Percentiles rank a stretch among this genome's conserved stretches.
phyloP scores from a whole-genome alignment of 2,113 vertebrate genomes.

The Tretioscincus oriximinensis region DNA sequence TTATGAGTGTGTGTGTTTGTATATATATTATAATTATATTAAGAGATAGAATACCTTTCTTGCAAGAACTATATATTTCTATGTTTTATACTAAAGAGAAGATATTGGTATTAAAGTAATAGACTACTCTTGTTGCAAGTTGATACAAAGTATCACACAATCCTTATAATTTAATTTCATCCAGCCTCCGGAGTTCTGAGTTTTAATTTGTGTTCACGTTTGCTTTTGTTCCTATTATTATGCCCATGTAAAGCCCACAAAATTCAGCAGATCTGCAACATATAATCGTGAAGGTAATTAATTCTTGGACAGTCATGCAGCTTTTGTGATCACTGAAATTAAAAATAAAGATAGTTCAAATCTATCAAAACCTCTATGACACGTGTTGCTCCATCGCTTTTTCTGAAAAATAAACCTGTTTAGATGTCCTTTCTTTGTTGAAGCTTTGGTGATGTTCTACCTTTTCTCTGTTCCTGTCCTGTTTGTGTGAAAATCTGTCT shows the following conservation, averaged over 20 bases:
- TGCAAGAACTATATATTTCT: not conserved
- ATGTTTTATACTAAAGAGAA: not conserved
- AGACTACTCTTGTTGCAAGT: not conserved
- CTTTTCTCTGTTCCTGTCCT: not conserved
- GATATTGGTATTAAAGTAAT: not conserved
- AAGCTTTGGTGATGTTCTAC: not conserved
- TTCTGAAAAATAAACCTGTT: not conserved
- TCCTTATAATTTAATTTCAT: not conserved
- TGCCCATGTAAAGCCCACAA: not conserved
- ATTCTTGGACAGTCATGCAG: not conserved
- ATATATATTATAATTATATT: too few species aligned
- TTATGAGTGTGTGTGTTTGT: too few species aligned
- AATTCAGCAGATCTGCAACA: not conserved
- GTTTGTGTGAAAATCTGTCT: conserved; percentile 7
- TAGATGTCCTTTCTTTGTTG: conserved; percentile 9
- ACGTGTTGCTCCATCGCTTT: not conserved
- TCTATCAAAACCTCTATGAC: not conserved
- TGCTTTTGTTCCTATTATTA: not conserved
- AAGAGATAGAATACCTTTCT: not conserved
- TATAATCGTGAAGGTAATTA: not conserved
- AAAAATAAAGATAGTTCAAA: not conserved
- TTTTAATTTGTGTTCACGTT: not conserved
- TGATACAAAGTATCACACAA: not conserved
- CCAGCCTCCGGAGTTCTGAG: not conserved
- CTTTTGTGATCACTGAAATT: not conserved